Conservation (phyloP, 2,797 vertebrate genomes). For the Cebuella pygmaea region DNA sequence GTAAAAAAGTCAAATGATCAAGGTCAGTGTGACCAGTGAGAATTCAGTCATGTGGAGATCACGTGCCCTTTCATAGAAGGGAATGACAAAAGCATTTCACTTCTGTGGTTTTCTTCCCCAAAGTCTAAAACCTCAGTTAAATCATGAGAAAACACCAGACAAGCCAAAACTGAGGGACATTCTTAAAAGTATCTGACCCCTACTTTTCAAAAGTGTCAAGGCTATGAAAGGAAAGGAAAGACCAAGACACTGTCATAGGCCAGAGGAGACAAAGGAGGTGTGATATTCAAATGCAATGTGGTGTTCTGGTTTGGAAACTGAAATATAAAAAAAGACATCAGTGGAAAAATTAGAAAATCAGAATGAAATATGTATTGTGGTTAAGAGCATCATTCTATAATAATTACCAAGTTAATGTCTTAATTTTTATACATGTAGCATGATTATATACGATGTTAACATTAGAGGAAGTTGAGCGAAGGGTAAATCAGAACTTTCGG, state of each 20-base stretch:
- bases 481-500: background rate
- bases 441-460: constrained; percentile 27
- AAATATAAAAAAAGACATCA: background rate
- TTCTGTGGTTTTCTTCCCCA: background rate
- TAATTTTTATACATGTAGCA: constrained; percentile 1
- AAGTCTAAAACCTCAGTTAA: background rate
- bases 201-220: background rate
- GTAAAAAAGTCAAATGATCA: background rate
- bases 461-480: background rate
- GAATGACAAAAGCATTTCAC: background rate
- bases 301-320: background rate
- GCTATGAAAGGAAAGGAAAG: background rate
- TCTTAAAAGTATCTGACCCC: background rate
- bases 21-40: background rate
- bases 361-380: background rate
- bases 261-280: background rate
- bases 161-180: background rate
- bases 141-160: background rate
- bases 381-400: background rate
- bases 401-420: background rate
- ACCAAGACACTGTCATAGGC: background rate
- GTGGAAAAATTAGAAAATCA: background rate
- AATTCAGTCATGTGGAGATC: background rate
- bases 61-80: accelerated
- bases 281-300: background rate